Percentiles rank a stretch among this genome's conserved stretches.
phyloP scores from a whole-genome alignment of 2,797 vertebrate genomes.

The Vespertilio murinus region DNA sequence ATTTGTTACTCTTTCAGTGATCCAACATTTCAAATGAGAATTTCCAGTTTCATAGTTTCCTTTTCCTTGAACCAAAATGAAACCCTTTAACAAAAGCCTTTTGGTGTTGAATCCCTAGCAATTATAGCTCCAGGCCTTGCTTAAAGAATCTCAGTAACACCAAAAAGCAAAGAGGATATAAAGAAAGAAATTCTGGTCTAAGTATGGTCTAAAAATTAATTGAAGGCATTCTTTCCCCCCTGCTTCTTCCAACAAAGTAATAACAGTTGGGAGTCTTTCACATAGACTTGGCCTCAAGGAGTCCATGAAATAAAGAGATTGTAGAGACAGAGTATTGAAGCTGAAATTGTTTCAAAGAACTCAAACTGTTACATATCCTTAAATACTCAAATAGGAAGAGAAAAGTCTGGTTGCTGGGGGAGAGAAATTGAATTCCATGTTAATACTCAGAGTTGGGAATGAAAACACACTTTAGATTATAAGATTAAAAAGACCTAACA shows the following conservation, averaged over 20 bases:
- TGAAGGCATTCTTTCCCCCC: slow-evolving; percentile 65
- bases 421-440: neutral
- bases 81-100: slow-evolving; percentile 26
- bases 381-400: slow-evolving; percentile 30
- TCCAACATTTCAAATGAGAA: slow-evolving; percentile 32
- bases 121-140: slow-evolving; percentile 46
- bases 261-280: slow-evolving; percentile 64
- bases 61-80: slow-evolving; percentile 54
- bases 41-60: slow-evolving; percentile 19
- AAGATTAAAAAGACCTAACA: neutral
- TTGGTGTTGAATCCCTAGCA: slow-evolving; percentile 57
- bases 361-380: slow-evolving; percentile 6
- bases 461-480: neutral
- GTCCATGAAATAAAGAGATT: slow-evolving; percentile 39
- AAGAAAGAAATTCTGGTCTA: slow-evolving; percentile 68
- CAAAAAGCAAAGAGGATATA: slow-evolving; percentile 49
- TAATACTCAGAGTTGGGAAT: neutral
- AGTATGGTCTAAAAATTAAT: slow-evolving; percentile 68
- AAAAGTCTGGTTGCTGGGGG: neutral
- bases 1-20: slow-evolving; percentile 38
- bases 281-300: slow-evolving; percentile 56
- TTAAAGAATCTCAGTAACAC: slow-evolving; percentile 59
- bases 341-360: slow-evolving; percentile 52
- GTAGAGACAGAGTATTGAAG: slow-evolving; percentile 12
- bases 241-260: slow-evolving; percentile 66